Conservation (phyloP, 1,140 invertebrate genomes). For the Charaxes varanes region DNA sequence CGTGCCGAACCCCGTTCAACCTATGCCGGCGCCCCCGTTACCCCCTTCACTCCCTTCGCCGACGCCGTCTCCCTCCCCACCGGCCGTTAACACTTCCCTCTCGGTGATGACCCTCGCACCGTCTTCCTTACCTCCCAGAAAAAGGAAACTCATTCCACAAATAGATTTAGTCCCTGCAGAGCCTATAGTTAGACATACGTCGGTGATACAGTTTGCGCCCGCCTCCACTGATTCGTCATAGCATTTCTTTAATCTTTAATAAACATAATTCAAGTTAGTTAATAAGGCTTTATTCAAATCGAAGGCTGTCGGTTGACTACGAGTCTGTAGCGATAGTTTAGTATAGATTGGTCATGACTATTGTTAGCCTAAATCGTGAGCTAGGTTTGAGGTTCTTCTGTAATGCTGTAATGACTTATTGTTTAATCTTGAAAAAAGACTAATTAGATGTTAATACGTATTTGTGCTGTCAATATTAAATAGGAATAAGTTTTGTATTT, state of each 20-base stretch:
- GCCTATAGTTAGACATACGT: slow-evolving; percentile 78
- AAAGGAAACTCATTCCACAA: slow-evolving; percentile 83
- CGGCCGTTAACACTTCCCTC: slow-evolving; percentile 53
- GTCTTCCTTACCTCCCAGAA: slow-evolving; percentile 83
- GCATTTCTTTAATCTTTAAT: slow-evolving; percentile 20
- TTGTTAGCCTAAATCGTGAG: slow-evolving; percentile 9
- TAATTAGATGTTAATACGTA: slow-evolving; percentile 42
- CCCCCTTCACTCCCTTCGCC: slow-evolving; percentile 22
- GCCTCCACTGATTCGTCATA: slow-evolving; percentile 63
- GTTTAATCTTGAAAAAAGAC: slow-evolving; percentile 37
- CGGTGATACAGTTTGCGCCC: slow-evolving; percentile 87
- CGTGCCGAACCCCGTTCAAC: slow-evolving; percentile 21
- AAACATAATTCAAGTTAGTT: slow-evolving; percentile 11
- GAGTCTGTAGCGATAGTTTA: slow-evolving; percentile 30
- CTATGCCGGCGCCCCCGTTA: slow-evolving; percentile 16
- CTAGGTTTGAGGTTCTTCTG: slow-evolving; percentile 14
- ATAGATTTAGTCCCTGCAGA: slow-evolving; percentile 32
- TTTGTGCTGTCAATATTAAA: slow-evolving; percentile 41
- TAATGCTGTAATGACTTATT: slow-evolving; percentile 21
- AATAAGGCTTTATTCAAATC: slow-evolving; percentile 35
- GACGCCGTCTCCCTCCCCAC: slow-evolving; percentile 31
- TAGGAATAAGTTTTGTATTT: slow-evolving; percentile 44
- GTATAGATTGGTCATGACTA: slow-evolving; percentile 16
- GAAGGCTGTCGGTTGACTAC: slow-evolving; percentile 33
- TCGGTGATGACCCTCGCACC: slow-evolving; percentile 72